Evolutionary conservation across 2,888 invertebrate genomes (phyloP).

Genomic region (Ecdyonurus torrentis): DNA sequence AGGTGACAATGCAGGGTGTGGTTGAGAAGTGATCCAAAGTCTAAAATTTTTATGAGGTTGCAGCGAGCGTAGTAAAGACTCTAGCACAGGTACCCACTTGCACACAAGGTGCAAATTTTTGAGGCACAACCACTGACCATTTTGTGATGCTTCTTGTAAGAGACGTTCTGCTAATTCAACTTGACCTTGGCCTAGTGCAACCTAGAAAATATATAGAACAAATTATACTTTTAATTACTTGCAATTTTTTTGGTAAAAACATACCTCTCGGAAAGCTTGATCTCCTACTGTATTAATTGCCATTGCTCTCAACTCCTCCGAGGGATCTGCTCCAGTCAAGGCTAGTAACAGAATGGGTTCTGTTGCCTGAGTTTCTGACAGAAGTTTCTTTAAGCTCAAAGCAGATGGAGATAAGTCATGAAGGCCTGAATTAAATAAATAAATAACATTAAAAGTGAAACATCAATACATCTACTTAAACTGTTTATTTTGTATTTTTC

Average conservation of each 20-base stretch:
- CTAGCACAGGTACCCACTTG: slow-evolving; percentile 48
- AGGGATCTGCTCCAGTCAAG: slow-evolving; percentile 82
- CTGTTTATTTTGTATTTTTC: too few species aligned
- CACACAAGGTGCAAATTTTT: slow-evolving; percentile 68
- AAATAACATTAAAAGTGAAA: neutral
- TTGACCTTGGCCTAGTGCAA: slow-evolving; percentile 70
- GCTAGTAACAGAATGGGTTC: slow-evolving; percentile 73
- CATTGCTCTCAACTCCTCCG: slow-evolving; percentile 55
- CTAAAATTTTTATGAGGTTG: slow-evolving; percentile 39
- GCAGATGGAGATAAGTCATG: slow-evolving; percentile 38
- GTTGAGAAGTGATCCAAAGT: slow-evolving; percentile 77
- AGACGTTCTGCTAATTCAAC: slow-evolving; percentile 41
- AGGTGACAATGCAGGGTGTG: slow-evolving; percentile 55
- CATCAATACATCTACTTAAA: too few species aligned
- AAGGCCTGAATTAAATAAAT: slow-evolving; percentile 22
- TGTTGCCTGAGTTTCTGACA: slow-evolving; percentile 33
- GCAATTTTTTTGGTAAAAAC: slow-evolving; percentile 7
- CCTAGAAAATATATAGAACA: slow-evolving; percentile 26
- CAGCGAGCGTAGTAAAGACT: slow-evolving; percentile 40
- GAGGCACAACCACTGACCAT: slow-evolving; percentile 60
- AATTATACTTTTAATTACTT: slow-evolving; percentile 1
- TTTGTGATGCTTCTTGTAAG: slow-evolving; percentile 37
- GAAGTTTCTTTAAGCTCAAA: slow-evolving; percentile 36
- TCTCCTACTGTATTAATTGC: slow-evolving; percentile 33
- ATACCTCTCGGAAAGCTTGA: slow-evolving; percentile 39